Evolutionary conservation across 2,797 vertebrate genomes (phyloP).

Genomic region (Callimico goeldii): DNA sequence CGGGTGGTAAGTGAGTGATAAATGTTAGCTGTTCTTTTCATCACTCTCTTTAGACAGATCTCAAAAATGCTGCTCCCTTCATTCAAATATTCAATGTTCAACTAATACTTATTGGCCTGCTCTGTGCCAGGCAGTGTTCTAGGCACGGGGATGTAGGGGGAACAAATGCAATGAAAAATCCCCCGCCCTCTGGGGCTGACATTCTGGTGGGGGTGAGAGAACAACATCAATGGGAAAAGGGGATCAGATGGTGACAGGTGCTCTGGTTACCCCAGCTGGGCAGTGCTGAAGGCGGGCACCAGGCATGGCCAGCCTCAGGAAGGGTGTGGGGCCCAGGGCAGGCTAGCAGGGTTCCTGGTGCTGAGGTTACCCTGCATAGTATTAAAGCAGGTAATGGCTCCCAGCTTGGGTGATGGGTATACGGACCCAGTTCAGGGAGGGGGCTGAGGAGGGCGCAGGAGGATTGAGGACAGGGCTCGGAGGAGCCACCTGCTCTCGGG

Average conservation of each 20-base stretch:
- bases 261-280: background rate
- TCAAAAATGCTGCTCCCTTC: background rate
- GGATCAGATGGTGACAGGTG: background rate
- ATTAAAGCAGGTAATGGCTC: background rate
- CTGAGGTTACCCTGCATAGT: background rate
- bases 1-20: accelerated
- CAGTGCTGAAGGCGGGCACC: too few relatives aligned
- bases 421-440: background rate
- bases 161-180: background rate
- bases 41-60: background rate
- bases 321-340: too few relatives aligned
- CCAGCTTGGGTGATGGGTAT: background rate
- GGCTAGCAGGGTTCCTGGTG: background rate
- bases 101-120: background rate
- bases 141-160: accelerated
- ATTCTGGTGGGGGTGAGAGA: background rate
- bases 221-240: background rate
- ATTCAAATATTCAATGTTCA: background rate
- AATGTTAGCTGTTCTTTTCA: background rate
- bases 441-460: background rate
- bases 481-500: background rate
- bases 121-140: background rate
- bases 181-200: background rate
- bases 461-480: accelerated
- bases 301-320: accelerated